Base-by-base conservation (phyloP, 2,797 vertebrate species). In the Falco peregrinus region DNA sequence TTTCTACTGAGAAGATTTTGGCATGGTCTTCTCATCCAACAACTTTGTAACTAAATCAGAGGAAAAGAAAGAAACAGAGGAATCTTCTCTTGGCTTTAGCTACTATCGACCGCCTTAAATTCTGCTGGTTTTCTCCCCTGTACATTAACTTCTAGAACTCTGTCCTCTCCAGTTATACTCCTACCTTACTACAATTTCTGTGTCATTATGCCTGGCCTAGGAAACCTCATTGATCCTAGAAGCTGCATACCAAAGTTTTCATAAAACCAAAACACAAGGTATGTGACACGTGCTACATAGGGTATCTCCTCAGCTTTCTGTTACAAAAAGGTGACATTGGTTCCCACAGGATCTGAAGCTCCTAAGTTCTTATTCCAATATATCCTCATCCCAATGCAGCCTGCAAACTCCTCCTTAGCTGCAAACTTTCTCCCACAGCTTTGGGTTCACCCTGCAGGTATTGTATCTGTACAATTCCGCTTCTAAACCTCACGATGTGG, bases 121-220 rank as follows among this genome's bases (percentile, higher is more conserved):
- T 81, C 54, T 50, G 16, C 16, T 82, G 3, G 3, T 35, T 76
- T n/a, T 18, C 15, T 11, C 18, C 20, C 11, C 1, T 0, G 0
- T 31, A 26, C 8, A 1, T 76, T 61, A 61, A 39, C n/a, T n/a
- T 74, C 24, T 26, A 39, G 20, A 59, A 45, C 51, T 82, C 47
- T 41, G 15, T 68, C 41, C 61, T 45, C 16, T 64, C 37, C 56
- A 43, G 53, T 37, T 90, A 10, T 22, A 20, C 13, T 71, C 28
- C 24, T 29, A 21, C 22, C 35, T 87, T 61, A n/a, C 4, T 9
- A 35, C 25, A 45, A 11, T n/a, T 89, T 75, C 74, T 78, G 22
- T n/a, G 41, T 45, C 37, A 4, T 68, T 77, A 67, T 20, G 20
- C 25, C 17, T 84, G 60, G 48, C 25, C 45, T 56, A 74, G 56